phyloP scores from a whole-genome alignment of 2,113 vertebrate genomes.

The Urocitellus parryii region DNA sequence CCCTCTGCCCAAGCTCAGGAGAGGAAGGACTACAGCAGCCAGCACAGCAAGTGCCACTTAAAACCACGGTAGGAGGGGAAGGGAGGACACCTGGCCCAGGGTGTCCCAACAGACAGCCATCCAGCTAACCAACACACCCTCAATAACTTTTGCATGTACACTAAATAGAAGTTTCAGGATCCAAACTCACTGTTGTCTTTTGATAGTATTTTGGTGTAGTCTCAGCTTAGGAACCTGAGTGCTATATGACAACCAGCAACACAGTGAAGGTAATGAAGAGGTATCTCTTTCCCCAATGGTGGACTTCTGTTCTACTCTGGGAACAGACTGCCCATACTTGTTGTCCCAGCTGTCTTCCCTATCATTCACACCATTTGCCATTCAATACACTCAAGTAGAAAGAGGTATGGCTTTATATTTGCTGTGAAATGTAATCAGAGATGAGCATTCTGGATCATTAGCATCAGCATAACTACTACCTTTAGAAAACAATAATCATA shows the following conservation, averaged over 20 bases:
- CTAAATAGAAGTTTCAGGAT: background rate
- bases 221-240: background rate
- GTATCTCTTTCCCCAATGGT: background rate
- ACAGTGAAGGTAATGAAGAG: background rate
- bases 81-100: accelerated
- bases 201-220: background rate
- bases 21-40: background rate
- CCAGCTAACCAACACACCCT: background rate
- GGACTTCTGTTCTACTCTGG: background rate
- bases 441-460: background rate
- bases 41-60: background rate
- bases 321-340: background rate
- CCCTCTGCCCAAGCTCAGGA: background rate
- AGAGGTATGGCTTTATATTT: background rate
- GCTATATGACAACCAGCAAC: background rate
- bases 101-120: background rate
- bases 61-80: background rate
- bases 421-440: background rate
- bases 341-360: background rate
- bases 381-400: background rate
- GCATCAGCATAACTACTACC: background rate
- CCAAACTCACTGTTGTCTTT: background rate
- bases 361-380: background rate
- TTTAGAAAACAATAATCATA: background rate
- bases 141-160: background rate